phyloP scores from a whole-genome alignment of 2,797 vertebrate species.

The Acanthurus leucopareius region DNA sequence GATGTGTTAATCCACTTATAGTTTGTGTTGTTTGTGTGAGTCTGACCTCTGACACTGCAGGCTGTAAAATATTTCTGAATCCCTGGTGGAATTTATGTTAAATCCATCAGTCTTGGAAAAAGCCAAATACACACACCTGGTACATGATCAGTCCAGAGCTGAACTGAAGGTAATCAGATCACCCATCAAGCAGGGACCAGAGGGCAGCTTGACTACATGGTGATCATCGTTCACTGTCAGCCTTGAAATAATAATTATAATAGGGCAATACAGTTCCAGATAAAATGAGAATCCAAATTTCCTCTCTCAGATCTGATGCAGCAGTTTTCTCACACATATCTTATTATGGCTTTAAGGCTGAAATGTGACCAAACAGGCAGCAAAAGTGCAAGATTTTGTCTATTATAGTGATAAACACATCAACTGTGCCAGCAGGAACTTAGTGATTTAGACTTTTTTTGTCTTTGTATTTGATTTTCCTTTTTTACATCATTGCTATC shows the following conservation, averaged over 20 bases:
- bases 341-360: neutral
- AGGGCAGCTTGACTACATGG: constrained; percentile 6
- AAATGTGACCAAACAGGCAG: neutral
- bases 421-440: neutral
- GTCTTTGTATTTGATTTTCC: neutral
- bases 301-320: neutral
- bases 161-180: constrained; percentile 29
- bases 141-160: constrained; percentile 9
- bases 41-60: constrained; percentile 60
- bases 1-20: neutral
- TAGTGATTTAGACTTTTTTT: neutral
- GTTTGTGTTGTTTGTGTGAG: constrained; percentile 6
- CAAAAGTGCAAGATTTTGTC: neutral
- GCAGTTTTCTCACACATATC: neutral
- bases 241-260: neutral
- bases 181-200: constrained; percentile 20
- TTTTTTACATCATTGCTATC: neutral
- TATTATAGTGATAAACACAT: neutral
- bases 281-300: neutral
- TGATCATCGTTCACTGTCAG: constrained; percentile 31
- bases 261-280: neutral
- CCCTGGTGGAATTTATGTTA: constrained; percentile 38
- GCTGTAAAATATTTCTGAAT: constrained; percentile 43
- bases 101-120: constrained; percentile 45
- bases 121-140: constrained; percentile 39